These are phyloP conservation scores for Thamnophis elegans DNA, from an alignment of 2,797 vertebrate genomes.

Conservation along the genomic window DNA sequence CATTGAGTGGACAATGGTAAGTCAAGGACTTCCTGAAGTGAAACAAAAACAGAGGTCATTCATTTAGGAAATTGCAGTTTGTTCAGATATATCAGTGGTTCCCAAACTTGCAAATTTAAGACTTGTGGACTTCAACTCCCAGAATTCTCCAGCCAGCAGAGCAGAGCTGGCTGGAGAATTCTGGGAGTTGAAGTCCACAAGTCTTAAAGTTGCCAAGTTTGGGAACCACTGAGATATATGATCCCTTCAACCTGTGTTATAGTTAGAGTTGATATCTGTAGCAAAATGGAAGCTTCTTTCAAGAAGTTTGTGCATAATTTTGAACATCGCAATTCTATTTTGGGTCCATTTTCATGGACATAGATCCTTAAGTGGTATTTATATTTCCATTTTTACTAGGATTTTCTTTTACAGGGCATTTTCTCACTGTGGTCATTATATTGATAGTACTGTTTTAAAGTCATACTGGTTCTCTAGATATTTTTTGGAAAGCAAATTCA, in stretches of 20 bases:
- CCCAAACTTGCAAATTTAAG: too few relatives aligned
- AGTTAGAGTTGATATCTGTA: background rate
- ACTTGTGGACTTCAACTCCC: too few relatives aligned
- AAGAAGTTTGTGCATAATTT: background rate
- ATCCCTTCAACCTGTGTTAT: background rate
- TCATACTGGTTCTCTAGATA: background rate
- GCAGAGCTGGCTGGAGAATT: too few relatives aligned
- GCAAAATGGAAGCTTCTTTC: background rate
- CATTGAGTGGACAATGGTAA: background rate
- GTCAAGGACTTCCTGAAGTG: background rate
- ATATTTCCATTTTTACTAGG: background rate
- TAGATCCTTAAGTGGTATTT: background rate
- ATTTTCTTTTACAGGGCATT: slow-evolving; percentile 17
- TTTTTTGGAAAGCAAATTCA: background rate
- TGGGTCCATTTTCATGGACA: background rate
- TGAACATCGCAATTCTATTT: background rate
- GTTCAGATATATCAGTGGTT: too few relatives aligned
- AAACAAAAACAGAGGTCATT: background rate
- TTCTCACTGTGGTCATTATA: background rate
- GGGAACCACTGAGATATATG: too few relatives aligned
- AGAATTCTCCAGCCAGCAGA: too few relatives aligned
- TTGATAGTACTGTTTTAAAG: background rate
- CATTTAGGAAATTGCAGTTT: background rate
- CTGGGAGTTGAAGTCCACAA: too few relatives aligned
- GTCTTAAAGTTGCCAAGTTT: too few relatives aligned